A percentile compares a stretch with the other conserved stretches of the same genome.
Evolutionary conservation across 2,797 vertebrate species (phyloP).

Genomic region (Syngnathus acus): DNA sequence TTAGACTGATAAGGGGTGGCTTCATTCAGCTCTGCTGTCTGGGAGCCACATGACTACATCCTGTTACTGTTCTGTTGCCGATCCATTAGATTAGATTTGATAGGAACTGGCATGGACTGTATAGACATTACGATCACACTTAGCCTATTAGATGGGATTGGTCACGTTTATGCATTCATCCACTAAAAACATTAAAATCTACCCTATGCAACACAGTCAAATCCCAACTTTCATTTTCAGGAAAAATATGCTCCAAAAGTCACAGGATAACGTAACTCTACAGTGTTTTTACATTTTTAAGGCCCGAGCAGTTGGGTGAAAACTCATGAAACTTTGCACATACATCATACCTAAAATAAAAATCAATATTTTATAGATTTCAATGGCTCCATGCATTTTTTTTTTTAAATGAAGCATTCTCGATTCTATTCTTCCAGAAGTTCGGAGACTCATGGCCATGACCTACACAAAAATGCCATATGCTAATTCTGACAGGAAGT

Average conservation of each 20-base stretch:
- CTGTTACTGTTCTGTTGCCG: conserved; percentile 3
- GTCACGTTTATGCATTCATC: neutral
- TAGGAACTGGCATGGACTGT: neutral
- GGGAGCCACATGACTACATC: conserved; percentile 1
- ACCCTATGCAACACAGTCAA: neutral
- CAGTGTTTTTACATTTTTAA: neutral
- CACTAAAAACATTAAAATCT: neutral
- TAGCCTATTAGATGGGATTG: neutral
- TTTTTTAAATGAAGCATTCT: too few species aligned
- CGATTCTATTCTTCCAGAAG: too few species aligned
- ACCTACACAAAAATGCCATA: too few species aligned
- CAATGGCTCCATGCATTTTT: too few species aligned
- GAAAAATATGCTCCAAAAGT: too few species aligned
- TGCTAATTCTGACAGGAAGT: too few species aligned
- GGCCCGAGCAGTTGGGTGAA: too few species aligned
- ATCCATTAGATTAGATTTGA: conserved; percentile 6
- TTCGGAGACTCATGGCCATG: too few species aligned
- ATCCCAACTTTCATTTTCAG: neutral
- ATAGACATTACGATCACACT: conserved; percentile 7
- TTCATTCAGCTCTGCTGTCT: conserved; percentile 5
- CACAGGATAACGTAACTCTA: neutral
- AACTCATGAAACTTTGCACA: too few species aligned
- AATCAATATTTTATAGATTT: too few species aligned
- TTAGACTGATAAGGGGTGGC: neutral
- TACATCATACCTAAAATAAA: too few species aligned